Percentiles rank a stretch among this genome's conserved stretches.
Conservation (phyloP, 2,113 vertebrate species). For the Typhlomys cinereus region DNA sequence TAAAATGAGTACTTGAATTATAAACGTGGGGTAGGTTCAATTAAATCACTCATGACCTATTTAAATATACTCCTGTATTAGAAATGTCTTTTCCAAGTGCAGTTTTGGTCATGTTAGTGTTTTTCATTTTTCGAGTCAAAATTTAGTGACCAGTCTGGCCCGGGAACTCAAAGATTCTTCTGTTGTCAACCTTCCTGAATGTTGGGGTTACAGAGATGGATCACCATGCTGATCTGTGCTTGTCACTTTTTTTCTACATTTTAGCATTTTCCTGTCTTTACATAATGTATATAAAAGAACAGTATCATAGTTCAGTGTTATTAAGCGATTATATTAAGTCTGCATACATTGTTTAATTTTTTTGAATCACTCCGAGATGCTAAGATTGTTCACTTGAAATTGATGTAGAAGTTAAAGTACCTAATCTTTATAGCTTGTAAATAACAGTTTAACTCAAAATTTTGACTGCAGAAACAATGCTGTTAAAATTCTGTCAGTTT, state of each 20-base stretch:
- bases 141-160: not conserved
- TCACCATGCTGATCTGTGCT: not conserved
- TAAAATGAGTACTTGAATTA: not conserved
- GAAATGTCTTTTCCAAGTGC: not conserved
- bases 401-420: not conserved
- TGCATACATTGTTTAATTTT: not conserved
- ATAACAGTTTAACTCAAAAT: not conserved
- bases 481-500: not conserved
- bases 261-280: not conserved
- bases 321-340: not conserved
- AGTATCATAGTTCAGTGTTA: not conserved
- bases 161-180: not conserved
- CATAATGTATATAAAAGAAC: not conserved
- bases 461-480: not conserved
- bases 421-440: not conserved
- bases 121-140: not conserved
- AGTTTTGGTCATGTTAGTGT: not conserved
- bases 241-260: not conserved
- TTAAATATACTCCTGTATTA: not conserved
- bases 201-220: not conserved
- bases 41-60: not conserved
- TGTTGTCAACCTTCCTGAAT: not conserved
- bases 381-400: conserved; percentile 15
- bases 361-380: not conserved
- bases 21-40: not conserved